These are phyloP conservation scores for Melanostigma gelatinosum DNA, from an alignment of 2,113 vertebrate genomes.

Conservation along the genomic window DNA sequence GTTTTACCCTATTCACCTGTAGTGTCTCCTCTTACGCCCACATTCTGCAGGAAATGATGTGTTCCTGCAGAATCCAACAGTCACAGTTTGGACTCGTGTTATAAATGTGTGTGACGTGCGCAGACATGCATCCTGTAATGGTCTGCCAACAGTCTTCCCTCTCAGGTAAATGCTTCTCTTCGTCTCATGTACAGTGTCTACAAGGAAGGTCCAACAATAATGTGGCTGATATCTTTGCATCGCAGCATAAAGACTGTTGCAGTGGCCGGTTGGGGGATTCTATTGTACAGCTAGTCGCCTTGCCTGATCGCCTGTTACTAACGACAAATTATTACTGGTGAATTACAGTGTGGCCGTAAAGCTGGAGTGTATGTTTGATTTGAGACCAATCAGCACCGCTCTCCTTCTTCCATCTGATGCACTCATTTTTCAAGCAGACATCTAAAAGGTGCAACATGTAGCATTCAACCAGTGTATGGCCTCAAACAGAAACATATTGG, in stretches of 20 bases:
- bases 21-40: too few relatives aligned
- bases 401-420: not conserved
- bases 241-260: not conserved
- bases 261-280: not conserved
- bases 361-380: conserved; percentile 4
- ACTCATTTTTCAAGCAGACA: not conserved
- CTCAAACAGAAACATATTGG: too few relatives aligned
- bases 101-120: not conserved
- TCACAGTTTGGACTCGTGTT: not conserved
- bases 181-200: conserved; percentile 5
- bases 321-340: conserved; percentile 6
- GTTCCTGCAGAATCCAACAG: not conserved
- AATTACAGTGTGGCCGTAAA: conserved; percentile 5
- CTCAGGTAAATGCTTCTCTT: conserved; percentile 6
- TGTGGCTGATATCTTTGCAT: not conserved
- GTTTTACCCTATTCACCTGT: too few relatives aligned
- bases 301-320: not conserved
- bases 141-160: conserved; percentile 8
- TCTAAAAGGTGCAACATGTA: conserved; percentile 43
- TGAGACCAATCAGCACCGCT: not conserved
- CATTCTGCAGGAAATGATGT: too few relatives aligned
- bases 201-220: not conserved
- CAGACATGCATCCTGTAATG: conserved; percentile 4
- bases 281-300: not conserved
- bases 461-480: not conserved